Percentiles rank a stretch among this genome's conserved stretches.
Conservation (phyloP, 2,888 invertebrate species). For the Hanleya hanleyi region DNA sequence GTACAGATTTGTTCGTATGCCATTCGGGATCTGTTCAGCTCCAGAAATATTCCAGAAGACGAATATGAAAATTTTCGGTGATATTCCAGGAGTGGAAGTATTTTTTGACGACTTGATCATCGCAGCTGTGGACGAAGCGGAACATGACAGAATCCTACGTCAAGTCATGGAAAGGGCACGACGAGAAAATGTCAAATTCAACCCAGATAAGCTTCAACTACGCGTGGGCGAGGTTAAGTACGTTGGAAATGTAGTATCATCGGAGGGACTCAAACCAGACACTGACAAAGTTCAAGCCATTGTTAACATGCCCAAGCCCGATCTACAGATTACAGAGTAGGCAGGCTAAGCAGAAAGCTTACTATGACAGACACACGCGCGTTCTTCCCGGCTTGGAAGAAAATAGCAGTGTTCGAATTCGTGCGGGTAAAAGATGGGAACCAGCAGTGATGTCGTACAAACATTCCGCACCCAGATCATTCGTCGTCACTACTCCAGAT, state of each 20-base stretch:
- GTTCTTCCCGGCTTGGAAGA: slow-evolving; percentile 1
- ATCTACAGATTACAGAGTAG: too few species aligned
- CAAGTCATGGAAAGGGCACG: slow-evolving; percentile 31
- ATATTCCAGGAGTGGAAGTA: slow-evolving; percentile 35
- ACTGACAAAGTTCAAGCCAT: slow-evolving; percentile 36
- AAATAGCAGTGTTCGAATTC: slow-evolving; percentile 18
- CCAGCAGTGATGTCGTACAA: too few species aligned
- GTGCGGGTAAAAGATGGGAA: too few species aligned
- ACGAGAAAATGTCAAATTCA: slow-evolving; percentile 35
- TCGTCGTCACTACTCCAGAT: not conserved
- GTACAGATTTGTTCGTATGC: slow-evolving; percentile 30
- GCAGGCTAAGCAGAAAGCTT: not conserved
- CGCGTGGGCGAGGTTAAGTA: slow-evolving; percentile 31
- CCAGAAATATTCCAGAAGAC: slow-evolving; percentile 37
- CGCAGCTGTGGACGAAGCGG: slow-evolving; percentile 26
- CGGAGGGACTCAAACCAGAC: slow-evolving; percentile 11
- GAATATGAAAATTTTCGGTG: too few species aligned
- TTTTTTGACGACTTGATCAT: slow-evolving; percentile 40
- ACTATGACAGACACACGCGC: slow-evolving; percentile 9
- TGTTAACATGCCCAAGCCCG: slow-evolving; percentile 34
- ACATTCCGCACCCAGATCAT: slow-evolving; percentile 8
- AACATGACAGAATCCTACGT: slow-evolving; percentile 36
- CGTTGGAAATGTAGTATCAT: slow-evolving; percentile 32
- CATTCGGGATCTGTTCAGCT: slow-evolving; percentile 35
- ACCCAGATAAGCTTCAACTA: slow-evolving; percentile 31